A percentile compares a stretch with the other conserved stretches of the same genome.
Conservation (phyloP, 2,888 invertebrate genomes). For the Fabriciana adippe region DNA sequence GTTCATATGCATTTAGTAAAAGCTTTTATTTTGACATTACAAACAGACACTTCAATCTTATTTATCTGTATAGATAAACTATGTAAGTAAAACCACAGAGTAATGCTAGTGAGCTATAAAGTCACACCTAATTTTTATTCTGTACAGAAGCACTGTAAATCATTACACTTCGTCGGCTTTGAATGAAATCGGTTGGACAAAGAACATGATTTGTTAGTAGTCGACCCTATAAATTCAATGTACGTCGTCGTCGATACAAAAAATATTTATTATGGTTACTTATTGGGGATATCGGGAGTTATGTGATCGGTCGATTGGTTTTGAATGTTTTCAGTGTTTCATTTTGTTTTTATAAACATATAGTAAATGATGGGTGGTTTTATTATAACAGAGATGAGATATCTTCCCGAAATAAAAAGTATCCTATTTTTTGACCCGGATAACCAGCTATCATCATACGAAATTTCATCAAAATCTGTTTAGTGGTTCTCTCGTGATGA, state of each 20-base stretch:
- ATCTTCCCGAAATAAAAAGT: no score
- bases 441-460: no score
- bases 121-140: constrained; percentile 19
- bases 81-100: background rate
- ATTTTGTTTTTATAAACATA: no score
- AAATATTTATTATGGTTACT: constrained; percentile 64
- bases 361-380: no score
- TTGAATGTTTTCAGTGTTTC: constrained; percentile 20
- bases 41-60: no score
- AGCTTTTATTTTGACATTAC: no score
- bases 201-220: constrained; percentile 71
- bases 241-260: constrained; percentile 40
- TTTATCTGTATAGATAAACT: no score
- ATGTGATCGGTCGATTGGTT: constrained; percentile 39
- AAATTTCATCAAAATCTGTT: no score
- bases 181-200: constrained; percentile 57
- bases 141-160: constrained; percentile 58
- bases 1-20: no score
- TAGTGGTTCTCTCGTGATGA: no score
- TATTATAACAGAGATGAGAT: no score
- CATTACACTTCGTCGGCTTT: constrained; percentile 63
- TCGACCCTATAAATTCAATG: constrained; percentile 59
- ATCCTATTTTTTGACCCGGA: no score
- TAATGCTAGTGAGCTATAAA: background rate
- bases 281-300: constrained; percentile 53